Evolutionary conservation across 35 echinoderm and acorn worm genomes (phyloP).

Genomic region (Acanthaster planci): DNA sequence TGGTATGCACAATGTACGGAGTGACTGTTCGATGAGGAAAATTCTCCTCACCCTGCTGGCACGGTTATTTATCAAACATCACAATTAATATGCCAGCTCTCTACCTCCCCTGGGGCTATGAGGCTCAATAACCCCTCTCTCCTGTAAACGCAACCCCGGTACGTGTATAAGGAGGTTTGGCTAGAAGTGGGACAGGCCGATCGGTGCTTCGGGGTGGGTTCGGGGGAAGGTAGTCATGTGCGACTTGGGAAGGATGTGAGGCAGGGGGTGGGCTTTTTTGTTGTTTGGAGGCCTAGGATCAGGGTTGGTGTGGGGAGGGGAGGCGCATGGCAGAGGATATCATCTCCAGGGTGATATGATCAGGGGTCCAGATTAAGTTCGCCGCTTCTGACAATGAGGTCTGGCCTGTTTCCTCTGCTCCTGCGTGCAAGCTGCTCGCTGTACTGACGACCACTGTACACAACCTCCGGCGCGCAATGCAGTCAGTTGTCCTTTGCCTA

Average conservation of each 20-base stretch:
- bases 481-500: too few species aligned
- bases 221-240: not conserved
- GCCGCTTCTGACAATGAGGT: not conserved
- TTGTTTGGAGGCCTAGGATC: not conserved
- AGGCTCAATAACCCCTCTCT: not conserved
- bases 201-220: not conserved
- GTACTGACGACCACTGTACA: not conserved
- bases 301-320: not conserved
- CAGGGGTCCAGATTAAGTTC: not conserved
- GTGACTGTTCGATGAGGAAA: too few species aligned
- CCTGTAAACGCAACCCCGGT: not conserved
- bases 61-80: not conserved
- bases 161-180: not conserved
- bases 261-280: not conserved
- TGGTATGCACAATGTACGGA: too few species aligned
- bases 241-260: not conserved
- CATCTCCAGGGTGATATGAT: not conserved
- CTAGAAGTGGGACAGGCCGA: not conserved
- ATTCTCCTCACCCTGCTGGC: not conserved
- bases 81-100: not conserved
- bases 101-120: constrained; percentile 3
- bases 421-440: not conserved
- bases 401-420: not conserved
- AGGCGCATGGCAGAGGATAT: too few species aligned
- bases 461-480: not conserved